Evolutionary conservation across 2,797 vertebrate species (phyloP).

Genomic region (Hydrocynus forskahlii): DNA sequence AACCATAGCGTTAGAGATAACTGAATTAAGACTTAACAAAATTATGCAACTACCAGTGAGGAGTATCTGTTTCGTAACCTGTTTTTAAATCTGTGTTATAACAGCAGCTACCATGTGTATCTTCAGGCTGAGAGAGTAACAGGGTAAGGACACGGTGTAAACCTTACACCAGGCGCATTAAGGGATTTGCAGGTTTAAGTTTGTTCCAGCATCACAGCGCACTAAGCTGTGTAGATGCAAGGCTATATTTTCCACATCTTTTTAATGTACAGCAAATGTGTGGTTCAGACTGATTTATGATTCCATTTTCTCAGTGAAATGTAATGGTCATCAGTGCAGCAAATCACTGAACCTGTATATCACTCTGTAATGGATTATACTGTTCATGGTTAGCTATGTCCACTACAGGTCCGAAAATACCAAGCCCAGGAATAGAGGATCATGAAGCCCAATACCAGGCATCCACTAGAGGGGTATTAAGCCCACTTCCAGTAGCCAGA

Average conservation of each 20-base stretch:
- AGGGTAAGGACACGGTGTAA: constrained; percentile 34
- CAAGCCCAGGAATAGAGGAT: not conserved
- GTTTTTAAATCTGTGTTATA: constrained; percentile 11
- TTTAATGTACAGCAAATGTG: not conserved
- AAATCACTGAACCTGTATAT: no score
- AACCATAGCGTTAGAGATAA: not conserved
- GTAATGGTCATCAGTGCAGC: no score
- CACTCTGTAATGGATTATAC: no score
- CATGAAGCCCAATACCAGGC: not conserved
- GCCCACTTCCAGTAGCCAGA: not conserved
- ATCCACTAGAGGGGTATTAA: not conserved
- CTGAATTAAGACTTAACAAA: constrained; percentile 6
- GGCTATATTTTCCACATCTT: not conserved
- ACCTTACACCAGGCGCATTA: constrained; percentile 51
- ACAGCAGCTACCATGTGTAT: constrained; percentile 1
- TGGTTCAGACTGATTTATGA: no score
- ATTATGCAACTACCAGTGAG: constrained; percentile 13
- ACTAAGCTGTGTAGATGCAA: not conserved
- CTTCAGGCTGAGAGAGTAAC: constrained; percentile 43
- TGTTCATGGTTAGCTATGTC: no score
- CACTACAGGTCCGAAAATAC: no score
- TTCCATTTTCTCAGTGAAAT: no score
- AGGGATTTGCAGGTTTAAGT: constrained; percentile 53
- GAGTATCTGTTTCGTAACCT: constrained; percentile 18
- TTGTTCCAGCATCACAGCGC: constrained; percentile 3